Conservation (phyloP, 2,797 vertebrate species). For the Rhabdophis nuchalis region DNA sequence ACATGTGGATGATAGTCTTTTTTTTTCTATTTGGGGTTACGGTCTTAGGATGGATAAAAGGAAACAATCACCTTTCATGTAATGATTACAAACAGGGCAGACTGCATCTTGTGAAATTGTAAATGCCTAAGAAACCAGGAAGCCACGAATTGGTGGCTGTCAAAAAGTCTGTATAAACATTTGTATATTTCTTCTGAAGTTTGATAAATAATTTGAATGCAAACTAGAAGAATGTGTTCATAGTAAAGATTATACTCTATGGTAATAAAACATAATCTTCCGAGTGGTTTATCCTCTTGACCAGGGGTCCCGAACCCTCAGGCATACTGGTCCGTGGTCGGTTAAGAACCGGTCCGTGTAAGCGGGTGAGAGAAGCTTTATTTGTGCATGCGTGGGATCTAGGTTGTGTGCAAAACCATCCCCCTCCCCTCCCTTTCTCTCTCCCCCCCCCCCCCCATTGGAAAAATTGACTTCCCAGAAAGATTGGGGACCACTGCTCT, state of each 20-base stretch:
- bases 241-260: constrained; percentile 15
- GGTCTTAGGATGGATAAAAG: constrained; percentile 27
- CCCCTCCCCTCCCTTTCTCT: too few species aligned
- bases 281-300: background rate
- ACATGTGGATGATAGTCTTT: constrained; percentile 5
- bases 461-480: background rate
- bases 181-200: background rate
- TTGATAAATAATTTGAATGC: background rate
- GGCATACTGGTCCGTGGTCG: background rate
- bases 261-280: background rate
- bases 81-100: background rate
- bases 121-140: background rate
- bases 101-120: constrained; percentile 17
- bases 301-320: background rate
- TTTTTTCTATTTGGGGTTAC: constrained; percentile 11
- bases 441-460: rapidly evolving
- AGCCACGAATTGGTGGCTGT: background rate
- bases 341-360: background rate
- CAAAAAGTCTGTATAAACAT: background rate
- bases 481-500: background rate
- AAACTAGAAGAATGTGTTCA: background rate
- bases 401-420: background rate
- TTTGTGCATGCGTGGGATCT: background rate
- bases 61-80: constrained; percentile 20
- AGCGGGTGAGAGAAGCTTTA: background rate